Evolutionary conservation across 2,888 invertebrate genomes (phyloP).

Genomic region (Erebia aethiops): DNA sequence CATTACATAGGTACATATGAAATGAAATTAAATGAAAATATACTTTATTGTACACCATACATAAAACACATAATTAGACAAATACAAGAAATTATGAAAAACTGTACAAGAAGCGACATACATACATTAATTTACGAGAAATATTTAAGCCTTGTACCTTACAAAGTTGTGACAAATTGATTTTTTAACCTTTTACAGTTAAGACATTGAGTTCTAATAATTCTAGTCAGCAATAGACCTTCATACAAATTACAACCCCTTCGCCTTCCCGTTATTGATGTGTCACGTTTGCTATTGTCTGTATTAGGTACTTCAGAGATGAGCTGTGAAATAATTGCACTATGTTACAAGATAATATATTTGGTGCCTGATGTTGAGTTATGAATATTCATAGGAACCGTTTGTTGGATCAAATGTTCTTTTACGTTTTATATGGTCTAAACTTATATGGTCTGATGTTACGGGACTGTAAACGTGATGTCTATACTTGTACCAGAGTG

Average conservation of each 20-base stretch:
- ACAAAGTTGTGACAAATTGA: neutral
- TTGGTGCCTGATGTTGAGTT: neutral
- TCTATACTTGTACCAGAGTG: slow-evolving; percentile 29
- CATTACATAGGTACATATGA: too few relatives aligned
- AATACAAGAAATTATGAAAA: too few relatives aligned
- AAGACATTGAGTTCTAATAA: neutral
- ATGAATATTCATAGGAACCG: neutral
- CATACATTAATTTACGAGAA: too few relatives aligned
- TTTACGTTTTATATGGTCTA: neutral
- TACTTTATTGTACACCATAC: too few relatives aligned
- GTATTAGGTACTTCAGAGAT: neutral
- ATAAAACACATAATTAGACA: too few relatives aligned
- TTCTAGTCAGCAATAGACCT: neutral
- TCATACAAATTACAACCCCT: neutral
- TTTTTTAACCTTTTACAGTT: neutral
- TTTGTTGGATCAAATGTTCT: neutral
- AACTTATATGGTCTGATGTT: neutral
- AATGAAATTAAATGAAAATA: too few relatives aligned
- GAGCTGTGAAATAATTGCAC: neutral
- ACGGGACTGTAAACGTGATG: neutral
- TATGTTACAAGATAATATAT: neutral
- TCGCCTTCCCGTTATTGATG: neutral
- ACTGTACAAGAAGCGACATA: too few relatives aligned
- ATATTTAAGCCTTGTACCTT: neutral
- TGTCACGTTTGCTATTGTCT: slow-evolving; percentile 3